Conservation (phyloP, 1,140 invertebrate genomes). For the Whitmania pigra region DNA sequence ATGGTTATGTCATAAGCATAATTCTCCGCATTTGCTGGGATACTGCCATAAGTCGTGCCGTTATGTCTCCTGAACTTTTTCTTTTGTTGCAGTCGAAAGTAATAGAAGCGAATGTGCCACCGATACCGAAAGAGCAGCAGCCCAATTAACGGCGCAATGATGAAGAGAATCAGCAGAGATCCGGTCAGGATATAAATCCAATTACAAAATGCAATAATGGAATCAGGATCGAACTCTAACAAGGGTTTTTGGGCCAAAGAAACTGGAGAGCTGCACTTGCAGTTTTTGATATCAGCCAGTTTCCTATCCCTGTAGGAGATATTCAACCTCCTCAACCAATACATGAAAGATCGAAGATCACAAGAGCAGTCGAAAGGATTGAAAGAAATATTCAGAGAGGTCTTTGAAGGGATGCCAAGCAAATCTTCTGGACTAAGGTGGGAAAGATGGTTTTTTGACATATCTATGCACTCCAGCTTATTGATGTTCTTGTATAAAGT, state of each 20-base stretch:
- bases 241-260: neutral
- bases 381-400: neutral
- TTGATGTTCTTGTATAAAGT: neutral
- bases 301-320: neutral
- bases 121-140: neutral
- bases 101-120: neutral
- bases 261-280: neutral
- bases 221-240: neutral
- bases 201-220: slow-evolving; percentile 7
- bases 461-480: neutral
- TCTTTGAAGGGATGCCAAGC: neutral
- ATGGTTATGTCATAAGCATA: neutral
- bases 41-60: neutral
- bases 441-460: neutral
- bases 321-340: neutral
- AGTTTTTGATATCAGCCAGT: neutral
- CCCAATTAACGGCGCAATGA: neutral
- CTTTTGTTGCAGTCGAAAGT: neutral
- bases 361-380: slow-evolving; percentile 9
- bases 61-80: neutral
- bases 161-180: neutral
- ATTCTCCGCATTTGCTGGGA: neutral
- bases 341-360: neutral
- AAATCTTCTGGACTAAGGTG: neutral
- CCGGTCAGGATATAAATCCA: neutral